phyloP scores from a whole-genome alignment of 2,797 vertebrate genomes.

The Mormyrops boulengeri region DNA sequence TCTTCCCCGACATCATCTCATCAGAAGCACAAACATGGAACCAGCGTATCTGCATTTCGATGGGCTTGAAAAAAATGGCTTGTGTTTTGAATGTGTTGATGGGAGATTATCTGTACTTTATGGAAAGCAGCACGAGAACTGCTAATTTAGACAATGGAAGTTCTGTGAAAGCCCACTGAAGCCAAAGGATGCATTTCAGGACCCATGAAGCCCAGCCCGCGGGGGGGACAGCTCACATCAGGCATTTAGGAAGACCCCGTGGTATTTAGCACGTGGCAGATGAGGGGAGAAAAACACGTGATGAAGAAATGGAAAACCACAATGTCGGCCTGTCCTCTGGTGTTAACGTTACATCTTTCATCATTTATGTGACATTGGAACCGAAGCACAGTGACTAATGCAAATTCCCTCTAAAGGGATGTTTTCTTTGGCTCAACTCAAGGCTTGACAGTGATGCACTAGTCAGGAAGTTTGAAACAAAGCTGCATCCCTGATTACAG shows the following conservation, averaged over 20 bases:
- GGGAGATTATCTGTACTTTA: background rate
- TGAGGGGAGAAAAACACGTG: background rate
- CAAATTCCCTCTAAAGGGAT: background rate
- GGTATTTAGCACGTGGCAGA: slow-evolving; percentile 26
- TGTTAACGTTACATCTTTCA: background rate
- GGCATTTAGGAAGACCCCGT: slow-evolving; percentile 27
- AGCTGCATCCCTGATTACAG: background rate
- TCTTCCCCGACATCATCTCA: background rate
- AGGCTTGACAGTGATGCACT: background rate
- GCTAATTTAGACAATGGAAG: background rate
- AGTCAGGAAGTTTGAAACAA: background rate
- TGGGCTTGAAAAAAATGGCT: background rate
- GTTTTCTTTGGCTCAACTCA: background rate
- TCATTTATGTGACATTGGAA: background rate
- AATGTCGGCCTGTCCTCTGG: background rate
- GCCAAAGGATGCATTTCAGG: background rate
- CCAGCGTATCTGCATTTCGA: background rate
- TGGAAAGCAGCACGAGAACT: background rate
- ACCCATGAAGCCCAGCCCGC: background rate
- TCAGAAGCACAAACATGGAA: background rate
- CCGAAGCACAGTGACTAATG: background rate
- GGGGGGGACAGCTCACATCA: background rate
- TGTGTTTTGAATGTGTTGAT: background rate
- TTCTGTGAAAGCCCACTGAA: background rate
- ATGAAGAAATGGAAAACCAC: background rate